Percentiles rank a stretch among this genome's conserved stretches.
Conservation (phyloP, 2,888 invertebrate genomes). For the Gerris lacustris region DNA sequence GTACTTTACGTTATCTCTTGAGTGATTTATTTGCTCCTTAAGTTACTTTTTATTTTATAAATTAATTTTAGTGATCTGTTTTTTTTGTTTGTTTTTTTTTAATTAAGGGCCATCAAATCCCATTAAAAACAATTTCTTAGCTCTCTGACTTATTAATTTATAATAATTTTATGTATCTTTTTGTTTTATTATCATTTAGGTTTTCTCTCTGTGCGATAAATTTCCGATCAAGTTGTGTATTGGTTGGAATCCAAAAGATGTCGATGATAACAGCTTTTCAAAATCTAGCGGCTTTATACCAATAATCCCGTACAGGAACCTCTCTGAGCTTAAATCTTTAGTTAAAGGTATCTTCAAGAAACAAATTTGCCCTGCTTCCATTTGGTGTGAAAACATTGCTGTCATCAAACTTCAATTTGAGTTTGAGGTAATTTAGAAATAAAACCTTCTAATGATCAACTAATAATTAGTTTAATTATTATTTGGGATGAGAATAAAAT, state of each 20-base stretch:
- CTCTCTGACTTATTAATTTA: too few species aligned
- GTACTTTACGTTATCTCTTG: too few species aligned
- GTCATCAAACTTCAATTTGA: not conserved
- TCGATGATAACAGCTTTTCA: not conserved
- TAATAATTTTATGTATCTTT: too few species aligned
- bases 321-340: not conserved
- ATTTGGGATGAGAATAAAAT: too few species aligned
- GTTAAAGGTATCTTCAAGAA: not conserved
- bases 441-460: too few species aligned
- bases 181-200: not conserved
- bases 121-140: too few species aligned
- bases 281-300: not conserved
- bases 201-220: not conserved
- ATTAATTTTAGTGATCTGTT: too few species aligned
- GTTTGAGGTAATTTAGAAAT: not conserved
- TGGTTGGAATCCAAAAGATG: constrained; percentile 1
- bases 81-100: too few species aligned
- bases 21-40: too few species aligned
- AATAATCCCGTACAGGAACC: not conserved
- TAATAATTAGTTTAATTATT: too few species aligned
- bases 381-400: not conserved
- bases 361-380: not conserved
- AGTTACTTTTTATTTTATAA: too few species aligned
- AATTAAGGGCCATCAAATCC: too few species aligned
- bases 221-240: not conserved